Percentiles rank a stretch among this genome's conserved stretches.
Conservation (phyloP, 2,113 vertebrate genomes). For the Melanerpes formicivorus region DNA sequence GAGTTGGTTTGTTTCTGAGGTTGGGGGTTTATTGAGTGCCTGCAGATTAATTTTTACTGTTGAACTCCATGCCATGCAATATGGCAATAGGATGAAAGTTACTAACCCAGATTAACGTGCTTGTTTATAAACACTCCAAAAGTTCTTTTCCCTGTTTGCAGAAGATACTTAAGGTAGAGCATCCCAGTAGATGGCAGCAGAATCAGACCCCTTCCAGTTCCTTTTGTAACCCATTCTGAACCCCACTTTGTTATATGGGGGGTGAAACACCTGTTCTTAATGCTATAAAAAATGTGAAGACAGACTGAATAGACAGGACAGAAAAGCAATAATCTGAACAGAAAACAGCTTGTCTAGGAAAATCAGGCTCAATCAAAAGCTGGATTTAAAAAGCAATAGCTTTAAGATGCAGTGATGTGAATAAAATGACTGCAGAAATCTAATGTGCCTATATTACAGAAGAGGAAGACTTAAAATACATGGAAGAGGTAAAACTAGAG, state of each 20-base stretch:
- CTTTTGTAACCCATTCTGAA: not conserved
- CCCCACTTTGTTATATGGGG: not conserved
- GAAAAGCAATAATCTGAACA: not conserved
- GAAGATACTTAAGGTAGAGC: not conserved
- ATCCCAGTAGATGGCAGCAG: constrained; percentile 40
- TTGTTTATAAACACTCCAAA: not conserved
- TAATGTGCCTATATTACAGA: not conserved
- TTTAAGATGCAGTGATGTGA: not conserved
- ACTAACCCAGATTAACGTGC: not conserved
- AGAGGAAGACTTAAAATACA: not conserved
- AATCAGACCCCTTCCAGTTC: not conserved
- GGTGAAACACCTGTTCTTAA: not conserved
- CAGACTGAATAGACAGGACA: not conserved
- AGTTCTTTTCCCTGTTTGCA: not conserved
- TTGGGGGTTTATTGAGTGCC: not conserved
- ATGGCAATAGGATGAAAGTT: not conserved
- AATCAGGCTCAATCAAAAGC: not conserved
- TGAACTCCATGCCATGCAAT: not conserved
- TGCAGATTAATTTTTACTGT: not conserved
- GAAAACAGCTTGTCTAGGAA: not conserved
- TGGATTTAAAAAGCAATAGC: not conserved
- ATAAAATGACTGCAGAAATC: not conserved
- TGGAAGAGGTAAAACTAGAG: not conserved
- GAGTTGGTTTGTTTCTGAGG: too few species aligned
- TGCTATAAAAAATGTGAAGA: not conserved